A percentile compares a stretch with the other conserved stretches of the same genome.
Conservation (phyloP, 2,113 vertebrate genomes). For the Marmota monax region DNA sequence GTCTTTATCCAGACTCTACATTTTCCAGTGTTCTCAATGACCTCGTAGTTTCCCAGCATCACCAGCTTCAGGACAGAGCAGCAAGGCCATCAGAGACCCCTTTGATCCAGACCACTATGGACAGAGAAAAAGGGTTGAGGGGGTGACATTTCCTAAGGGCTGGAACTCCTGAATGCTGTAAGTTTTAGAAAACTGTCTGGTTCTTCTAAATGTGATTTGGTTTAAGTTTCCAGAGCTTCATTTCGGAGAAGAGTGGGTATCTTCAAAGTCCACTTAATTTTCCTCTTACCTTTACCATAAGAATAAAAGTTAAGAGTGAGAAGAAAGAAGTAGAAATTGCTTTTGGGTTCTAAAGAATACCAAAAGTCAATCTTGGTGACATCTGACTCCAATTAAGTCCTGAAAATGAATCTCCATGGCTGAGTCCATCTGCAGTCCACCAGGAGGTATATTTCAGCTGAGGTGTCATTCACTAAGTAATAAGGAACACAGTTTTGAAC, state of each 20-base stretch:
- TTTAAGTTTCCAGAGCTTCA: constrained; percentile 10
- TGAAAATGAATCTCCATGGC: neutral
- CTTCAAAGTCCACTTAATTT: neutral
- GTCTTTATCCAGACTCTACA: neutral
- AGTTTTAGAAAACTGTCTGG: neutral
- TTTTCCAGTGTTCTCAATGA: neutral
- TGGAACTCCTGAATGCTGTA: neutral
- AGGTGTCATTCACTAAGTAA: constrained; percentile 71
- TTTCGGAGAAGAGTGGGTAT: neutral
- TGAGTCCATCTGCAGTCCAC: constrained; percentile 30
- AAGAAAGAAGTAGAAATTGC: neutral
- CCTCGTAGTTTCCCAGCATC: neutral
- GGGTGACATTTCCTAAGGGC: neutral
- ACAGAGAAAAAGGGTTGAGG: neutral
- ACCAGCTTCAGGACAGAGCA: neutral
- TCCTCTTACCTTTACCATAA: neutral
- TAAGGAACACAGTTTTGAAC: constrained; percentile 65
- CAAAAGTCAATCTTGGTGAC: constrained; percentile 34
- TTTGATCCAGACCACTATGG: neutral
- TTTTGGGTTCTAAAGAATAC: constrained; percentile 22
- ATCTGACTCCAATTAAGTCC: constrained; percentile 64
- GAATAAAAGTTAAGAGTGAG: neutral
- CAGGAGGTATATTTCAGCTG: constrained; percentile 54
- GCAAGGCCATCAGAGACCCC: neutral
- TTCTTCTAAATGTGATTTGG: neutral